These are phyloP conservation scores for Drosophila simulans DNA, from an alignment of 1,140 invertebrate genomes.

Conservation along the genomic window DNA sequence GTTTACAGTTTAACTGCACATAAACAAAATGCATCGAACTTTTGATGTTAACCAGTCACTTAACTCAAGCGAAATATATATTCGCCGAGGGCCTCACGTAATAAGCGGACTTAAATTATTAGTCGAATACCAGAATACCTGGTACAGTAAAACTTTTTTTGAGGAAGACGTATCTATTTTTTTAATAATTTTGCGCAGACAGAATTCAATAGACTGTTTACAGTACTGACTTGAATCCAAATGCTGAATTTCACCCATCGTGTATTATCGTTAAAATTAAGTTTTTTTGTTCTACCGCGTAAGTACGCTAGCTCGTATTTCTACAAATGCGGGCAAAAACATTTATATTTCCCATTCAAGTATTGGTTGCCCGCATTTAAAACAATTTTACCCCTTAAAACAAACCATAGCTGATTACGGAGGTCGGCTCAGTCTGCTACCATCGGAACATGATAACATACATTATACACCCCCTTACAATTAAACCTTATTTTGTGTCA, in stretches of 20 bases:
- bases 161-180: background rate
- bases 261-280: too few relatives aligned
- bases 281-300: background rate
- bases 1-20: background rate
- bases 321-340: background rate
- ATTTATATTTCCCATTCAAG: background rate
- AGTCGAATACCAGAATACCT: background rate
- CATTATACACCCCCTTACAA: too few relatives aligned
- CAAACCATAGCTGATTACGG: too few relatives aligned
- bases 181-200: too few relatives aligned
- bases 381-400: too few relatives aligned
- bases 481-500: too few relatives aligned
- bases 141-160: background rate
- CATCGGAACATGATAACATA: too few relatives aligned
- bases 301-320: background rate
- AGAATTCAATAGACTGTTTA: too few relatives aligned
- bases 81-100: background rate
- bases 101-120: background rate
- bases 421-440: too few relatives aligned
- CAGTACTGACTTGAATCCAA: too few relatives aligned
- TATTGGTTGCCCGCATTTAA: conserved; percentile 2
- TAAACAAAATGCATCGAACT: background rate
- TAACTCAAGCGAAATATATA: background rate
- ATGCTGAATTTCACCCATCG: too few relatives aligned
- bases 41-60: background rate